Evolutionary conservation across 1,140 invertebrate species (phyloP).

Genomic region (Drosophila neocordata): DNA sequence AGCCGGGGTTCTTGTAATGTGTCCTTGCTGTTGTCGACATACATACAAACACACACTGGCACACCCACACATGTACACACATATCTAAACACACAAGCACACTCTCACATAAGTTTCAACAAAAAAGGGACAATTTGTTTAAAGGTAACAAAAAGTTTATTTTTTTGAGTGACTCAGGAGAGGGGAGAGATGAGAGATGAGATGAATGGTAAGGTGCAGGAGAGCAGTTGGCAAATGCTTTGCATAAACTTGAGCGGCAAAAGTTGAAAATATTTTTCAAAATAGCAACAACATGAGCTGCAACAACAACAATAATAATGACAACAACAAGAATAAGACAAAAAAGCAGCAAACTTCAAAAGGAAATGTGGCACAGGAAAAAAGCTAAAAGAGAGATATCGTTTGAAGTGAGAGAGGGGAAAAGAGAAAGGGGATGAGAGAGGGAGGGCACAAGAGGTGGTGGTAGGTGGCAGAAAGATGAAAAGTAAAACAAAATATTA

Average conservation of each 20-base stretch:
- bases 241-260: conserved; percentile 67
- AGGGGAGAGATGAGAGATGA: background rate
- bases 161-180: conserved; percentile 6
- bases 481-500: conserved; percentile 68
- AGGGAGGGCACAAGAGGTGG: conserved; percentile 17
- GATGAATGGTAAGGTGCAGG: background rate
- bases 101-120: conserved; percentile 23
- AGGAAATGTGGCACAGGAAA: conserved; percentile 69
- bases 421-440: conserved; percentile 29
- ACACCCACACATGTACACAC: conserved; percentile 18
- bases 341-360: conserved; percentile 71
- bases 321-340: conserved; percentile 33
- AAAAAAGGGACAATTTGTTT: conserved; percentile 72
- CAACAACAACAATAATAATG: too few relatives aligned
- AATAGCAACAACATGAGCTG: conserved; percentile 44
- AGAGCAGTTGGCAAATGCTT: conserved; percentile 44
- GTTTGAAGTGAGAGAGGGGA: conserved; percentile 23
- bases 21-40: conserved; percentile 38
- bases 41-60: conserved; percentile 16
- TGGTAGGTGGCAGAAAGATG: conserved; percentile 23
- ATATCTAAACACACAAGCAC: background rate
- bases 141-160: conserved; percentile 72
- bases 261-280: conserved; percentile 71
- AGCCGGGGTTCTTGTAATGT: conserved; percentile 67
- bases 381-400: conserved; percentile 45